A percentile compares a stretch with the other conserved stretches of the same genome.
These are phyloP conservation scores for Tenthredo amoena DNA, from an alignment of 2,888 invertebrate genomes.

Conservation along the genomic window DNA sequence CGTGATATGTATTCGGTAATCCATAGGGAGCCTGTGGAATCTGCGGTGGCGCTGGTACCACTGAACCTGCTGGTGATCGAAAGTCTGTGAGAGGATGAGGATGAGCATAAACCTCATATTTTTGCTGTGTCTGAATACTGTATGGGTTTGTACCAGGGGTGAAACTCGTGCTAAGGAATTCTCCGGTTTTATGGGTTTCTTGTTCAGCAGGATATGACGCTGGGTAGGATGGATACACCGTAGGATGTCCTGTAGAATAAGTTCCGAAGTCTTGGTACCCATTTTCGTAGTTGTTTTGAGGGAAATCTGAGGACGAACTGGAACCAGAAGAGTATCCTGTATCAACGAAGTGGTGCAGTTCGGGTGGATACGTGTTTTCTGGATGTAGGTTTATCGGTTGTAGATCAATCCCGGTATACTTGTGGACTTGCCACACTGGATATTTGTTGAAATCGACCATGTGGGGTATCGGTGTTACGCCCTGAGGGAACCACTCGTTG, in stretches of 20 bases:
- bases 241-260: background rate
- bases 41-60: background rate
- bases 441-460: slow-evolving; percentile 57
- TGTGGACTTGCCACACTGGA: slow-evolving; percentile 63
- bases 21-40: slow-evolving; percentile 19
- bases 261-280: slow-evolving; percentile 42
- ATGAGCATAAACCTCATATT: slow-evolving; percentile 29
- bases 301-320: slow-evolving; percentile 26
- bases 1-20: background rate
- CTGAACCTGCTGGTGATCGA: background rate
- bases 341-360: background rate
- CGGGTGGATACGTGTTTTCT: slow-evolving; percentile 32
- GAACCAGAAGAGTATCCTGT: slow-evolving; percentile 34
- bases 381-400: slow-evolving; percentile 57
- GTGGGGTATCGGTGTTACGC: slow-evolving; percentile 41
- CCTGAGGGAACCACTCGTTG: slow-evolving; percentile 43
- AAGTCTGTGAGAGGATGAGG: background rate
- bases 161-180: slow-evolving; percentile 42
- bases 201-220: slow-evolving; percentile 19
- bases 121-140: slow-evolving; percentile 24
- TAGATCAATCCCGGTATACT: slow-evolving; percentile 61
- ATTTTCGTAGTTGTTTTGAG: background rate
- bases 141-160: background rate
- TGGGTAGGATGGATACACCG: background rate
- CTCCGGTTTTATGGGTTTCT: slow-evolving; percentile 27